Evolutionary conservation across 1,140 invertebrate species (phyloP).

Genomic region (Acromyrmex heyeri): DNA sequence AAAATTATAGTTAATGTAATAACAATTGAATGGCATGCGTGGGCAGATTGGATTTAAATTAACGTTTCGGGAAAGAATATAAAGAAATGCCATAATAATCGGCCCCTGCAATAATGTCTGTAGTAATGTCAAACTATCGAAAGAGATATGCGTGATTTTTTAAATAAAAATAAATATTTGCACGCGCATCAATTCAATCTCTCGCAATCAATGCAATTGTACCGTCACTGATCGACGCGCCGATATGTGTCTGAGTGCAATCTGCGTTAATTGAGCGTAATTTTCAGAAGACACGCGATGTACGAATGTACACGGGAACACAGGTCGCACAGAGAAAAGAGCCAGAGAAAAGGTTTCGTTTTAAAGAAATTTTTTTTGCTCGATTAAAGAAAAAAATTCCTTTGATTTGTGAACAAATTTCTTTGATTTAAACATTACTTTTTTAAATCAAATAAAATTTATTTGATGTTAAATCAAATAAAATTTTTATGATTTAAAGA

Average conservation of each 20-base stretch:
- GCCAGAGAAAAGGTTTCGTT: too few relatives aligned
- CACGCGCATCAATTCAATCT: not conserved
- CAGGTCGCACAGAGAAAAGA: too few relatives aligned
- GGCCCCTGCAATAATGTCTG: not conserved
- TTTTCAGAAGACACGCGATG: conserved; percentile 28
- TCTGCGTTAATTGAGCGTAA: conserved; percentile 26
- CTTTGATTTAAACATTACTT: too few relatives aligned
- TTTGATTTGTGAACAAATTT: too few relatives aligned
- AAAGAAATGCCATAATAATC: conserved; percentile 3
- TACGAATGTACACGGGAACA: not conserved
- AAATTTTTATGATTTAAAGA: too few relatives aligned
- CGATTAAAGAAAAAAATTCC: too few relatives aligned
- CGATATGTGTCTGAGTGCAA: conserved; percentile 3
- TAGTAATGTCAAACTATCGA: not conserved
- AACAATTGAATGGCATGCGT: not conserved
- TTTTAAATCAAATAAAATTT: too few relatives aligned
- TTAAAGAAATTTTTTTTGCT: too few relatives aligned
- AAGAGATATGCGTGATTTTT: not conserved
- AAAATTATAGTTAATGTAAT: not conserved
- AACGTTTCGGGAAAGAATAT: not conserved
- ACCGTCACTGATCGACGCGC: not conserved
- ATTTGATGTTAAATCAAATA: too few relatives aligned
- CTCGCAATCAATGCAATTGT: not conserved
- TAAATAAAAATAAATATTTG: conserved; percentile 10
- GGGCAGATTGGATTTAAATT: conserved; percentile 11